Base-by-base conservation (phyloP, 2,113 vertebrate species). In the Okapia johnstoni region DNA sequence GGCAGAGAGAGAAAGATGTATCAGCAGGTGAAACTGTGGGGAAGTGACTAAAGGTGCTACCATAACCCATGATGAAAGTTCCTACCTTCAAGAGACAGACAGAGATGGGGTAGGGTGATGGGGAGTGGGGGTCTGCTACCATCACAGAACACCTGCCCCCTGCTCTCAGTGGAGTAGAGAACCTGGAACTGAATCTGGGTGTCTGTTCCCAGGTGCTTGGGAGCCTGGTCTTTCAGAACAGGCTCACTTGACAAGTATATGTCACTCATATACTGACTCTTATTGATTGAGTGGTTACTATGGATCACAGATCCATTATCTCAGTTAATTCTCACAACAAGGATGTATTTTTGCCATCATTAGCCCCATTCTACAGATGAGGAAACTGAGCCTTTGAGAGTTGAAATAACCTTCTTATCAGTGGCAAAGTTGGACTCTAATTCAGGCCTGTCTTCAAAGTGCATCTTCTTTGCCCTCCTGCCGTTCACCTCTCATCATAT, bases 1-100 rank as follows among this genome's bases (percentile, higher is more conserved):
- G 98, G 97, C 98, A 98, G 98, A 98, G 5, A 10, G 58, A 23
- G 97, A 97, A 7, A 36, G 58, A n/a, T 10, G 17, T 1, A 10
- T 6, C 54, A 26, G 7, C 33, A 81, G 28, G 36, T 97, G 97
- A 98, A 96, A 91, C 93, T 86, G 8, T 52, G 97, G 98, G 98
- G 98, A 98, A 98, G 98, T 98, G 98, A 98, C 98, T 98, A 99
- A 98, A 98, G 98, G 36, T 55, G 98, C 16, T 98, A 98, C 98
- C 97, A 90, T 97, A 98, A 97, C 94, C 96, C 94, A 90, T 97
- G 94, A 93, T 97, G 93, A 98, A 98, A 99, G 17, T 30, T 98
- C 94, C 94, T 98, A 98, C 98, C 99, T 98, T 28, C 98, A 98
- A 98, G 98, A 54, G 88, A 30, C 23, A 66, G 84, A 25, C 28